A percentile compares a stretch with the other conserved stretches of the same genome.
Evolutionary conservation across 2,888 invertebrate species (phyloP).

Genomic region (Clepsis dumicolana): DNA sequence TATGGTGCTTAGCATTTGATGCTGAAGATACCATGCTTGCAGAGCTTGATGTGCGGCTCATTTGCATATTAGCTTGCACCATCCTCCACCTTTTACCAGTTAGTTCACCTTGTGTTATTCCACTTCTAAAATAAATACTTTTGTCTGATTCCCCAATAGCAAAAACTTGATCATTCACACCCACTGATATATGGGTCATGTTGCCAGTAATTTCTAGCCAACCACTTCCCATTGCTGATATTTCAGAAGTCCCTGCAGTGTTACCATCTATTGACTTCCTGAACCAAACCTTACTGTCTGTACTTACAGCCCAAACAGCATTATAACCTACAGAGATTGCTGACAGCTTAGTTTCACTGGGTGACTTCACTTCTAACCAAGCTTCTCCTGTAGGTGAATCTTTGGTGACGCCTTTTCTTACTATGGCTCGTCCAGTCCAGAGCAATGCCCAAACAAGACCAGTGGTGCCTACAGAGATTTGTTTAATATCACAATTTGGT

Average conservation of each 20-base stretch:
- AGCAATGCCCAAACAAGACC: slow-evolving; percentile 95
- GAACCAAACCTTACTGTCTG: slow-evolving; percentile 95
- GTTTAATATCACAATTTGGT: slow-evolving; percentile 92
- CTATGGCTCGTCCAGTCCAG: slow-evolving; percentile 93
- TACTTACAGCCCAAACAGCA: slow-evolving; percentile 92
- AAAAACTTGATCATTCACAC: slow-evolving; percentile 95
- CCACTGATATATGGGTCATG: slow-evolving; percentile 93
- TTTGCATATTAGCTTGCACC: slow-evolving; percentile 92
- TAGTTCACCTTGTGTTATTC: slow-evolving; percentile 90
- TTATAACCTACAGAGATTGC: slow-evolving; percentile 94
- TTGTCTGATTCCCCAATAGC: slow-evolving; percentile 94
- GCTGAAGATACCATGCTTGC: slow-evolving; percentile 89
- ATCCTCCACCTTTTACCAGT: slow-evolving; percentile 96
- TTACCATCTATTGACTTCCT: slow-evolving; percentile 91
- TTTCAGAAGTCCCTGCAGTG: slow-evolving; percentile 90
- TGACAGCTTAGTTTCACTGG: slow-evolving; percentile 88
- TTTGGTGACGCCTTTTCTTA: slow-evolving; percentile 93
- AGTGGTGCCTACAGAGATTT: slow-evolving; percentile 94
- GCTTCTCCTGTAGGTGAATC: slow-evolving; percentile 89
- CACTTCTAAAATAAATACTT: slow-evolving; percentile 92
- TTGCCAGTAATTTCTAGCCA: slow-evolving; percentile 97
- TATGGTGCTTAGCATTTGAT: slow-evolving; percentile 89
- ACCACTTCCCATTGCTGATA: slow-evolving; percentile 91
- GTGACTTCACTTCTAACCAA: slow-evolving; percentile 93
- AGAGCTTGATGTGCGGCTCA: slow-evolving; percentile 93